These are phyloP conservation scores for Pararge aegeria DNA, from an alignment of 1,140 invertebrate species.

Conservation along the genomic window DNA sequence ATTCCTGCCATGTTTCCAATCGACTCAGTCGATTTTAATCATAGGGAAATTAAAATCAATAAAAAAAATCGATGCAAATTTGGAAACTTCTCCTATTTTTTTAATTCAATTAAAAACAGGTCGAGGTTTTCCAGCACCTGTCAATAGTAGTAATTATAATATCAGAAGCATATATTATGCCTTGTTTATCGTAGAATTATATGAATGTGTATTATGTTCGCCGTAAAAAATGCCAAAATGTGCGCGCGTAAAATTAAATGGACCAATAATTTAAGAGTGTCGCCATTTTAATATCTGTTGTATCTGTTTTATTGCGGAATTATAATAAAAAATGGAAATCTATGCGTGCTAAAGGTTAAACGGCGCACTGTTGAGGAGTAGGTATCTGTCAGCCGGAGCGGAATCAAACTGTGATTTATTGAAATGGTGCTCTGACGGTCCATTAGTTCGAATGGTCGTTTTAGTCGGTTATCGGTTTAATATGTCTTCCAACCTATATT, in stretches of 20 bases:
- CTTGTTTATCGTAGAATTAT: not conserved
- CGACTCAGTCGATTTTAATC: too few species aligned
- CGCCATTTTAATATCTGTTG: conserved; percentile 19
- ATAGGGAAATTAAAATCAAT: too few species aligned
- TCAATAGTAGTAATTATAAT: conserved; percentile 1
- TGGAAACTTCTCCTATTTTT: not conserved
- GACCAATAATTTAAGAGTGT: conserved; percentile 17
- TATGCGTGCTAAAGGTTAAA: conserved; percentile 20
- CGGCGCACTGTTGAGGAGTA: not conserved
- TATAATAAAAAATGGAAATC: conserved; percentile 21
- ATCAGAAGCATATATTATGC: conserved; percentile 9
- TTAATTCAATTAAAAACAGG: not conserved
- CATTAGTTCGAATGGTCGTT: not conserved
- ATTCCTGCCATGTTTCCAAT: too few species aligned
- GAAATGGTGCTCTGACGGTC: not conserved
- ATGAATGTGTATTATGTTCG: not conserved
- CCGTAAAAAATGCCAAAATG: conserved; percentile 13
- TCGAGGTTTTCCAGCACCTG: conserved; percentile 1
- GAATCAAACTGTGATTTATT: conserved; percentile 2
- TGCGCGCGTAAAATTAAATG: conserved; percentile 21
- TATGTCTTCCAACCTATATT: too few species aligned
- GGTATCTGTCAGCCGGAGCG: not conserved
- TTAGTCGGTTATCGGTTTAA: not conserved
- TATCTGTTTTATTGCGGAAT: conserved; percentile 22
- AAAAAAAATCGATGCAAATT: too few species aligned